These are phyloP conservation scores for Catalaphyllia jardinei DNA, from an alignment of 64 coral and sea anemone genomes.

Conservation along the genomic window DNA sequence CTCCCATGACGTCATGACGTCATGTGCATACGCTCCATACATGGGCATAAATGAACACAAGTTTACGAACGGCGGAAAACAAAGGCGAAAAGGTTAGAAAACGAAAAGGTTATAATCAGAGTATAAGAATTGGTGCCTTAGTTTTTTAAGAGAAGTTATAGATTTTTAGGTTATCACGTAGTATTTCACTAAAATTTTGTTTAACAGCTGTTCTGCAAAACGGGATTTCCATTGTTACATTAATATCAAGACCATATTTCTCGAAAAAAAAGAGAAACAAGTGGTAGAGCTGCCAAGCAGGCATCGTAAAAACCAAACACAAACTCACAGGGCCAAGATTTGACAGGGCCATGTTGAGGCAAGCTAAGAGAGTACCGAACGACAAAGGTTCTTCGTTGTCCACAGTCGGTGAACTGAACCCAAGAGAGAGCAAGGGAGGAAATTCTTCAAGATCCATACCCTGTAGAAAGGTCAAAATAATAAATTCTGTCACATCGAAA, in stretches of 20 bases:
- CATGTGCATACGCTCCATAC: too few relatives aligned
- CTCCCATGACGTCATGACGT: too few relatives aligned
- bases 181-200: too few relatives aligned
- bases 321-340: conserved; percentile 81
- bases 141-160: too few relatives aligned
- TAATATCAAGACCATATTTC: not conserved
- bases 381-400: conserved; percentile 84
- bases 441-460: conserved; percentile 94
- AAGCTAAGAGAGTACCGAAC: conserved; percentile 91
- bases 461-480: conserved; percentile 18
- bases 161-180: too few relatives aligned
- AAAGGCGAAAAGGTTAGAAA: too few relatives aligned
- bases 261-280: not conserved
- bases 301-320: not conserved
- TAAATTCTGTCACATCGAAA: not conserved
- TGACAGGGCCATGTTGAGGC: conserved; percentile 89
- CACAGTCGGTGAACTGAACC: conserved; percentile 88
- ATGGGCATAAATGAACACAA: not conserved
- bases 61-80: too few relatives aligned
- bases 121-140: too few relatives aligned
- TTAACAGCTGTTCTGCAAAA: too few relatives aligned
- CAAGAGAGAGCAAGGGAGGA: conserved; percentile 69
- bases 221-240: too few relatives aligned
- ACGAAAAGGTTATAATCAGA: too few relatives aligned
- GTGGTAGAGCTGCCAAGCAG: not conserved